Evolutionary conservation across 2,888 invertebrate species (phyloP).

Genomic region (Meganola albula): DNA sequence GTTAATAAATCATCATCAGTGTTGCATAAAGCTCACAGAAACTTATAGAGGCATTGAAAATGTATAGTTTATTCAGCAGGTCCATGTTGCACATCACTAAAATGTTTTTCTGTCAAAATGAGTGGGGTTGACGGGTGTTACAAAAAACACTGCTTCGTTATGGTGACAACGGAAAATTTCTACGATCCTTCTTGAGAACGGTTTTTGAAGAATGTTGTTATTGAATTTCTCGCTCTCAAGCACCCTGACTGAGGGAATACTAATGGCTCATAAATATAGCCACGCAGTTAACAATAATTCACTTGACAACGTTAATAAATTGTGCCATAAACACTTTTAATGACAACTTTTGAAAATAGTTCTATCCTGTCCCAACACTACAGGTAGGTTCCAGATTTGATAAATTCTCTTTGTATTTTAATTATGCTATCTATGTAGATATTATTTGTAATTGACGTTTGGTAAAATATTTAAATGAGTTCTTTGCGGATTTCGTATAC

Average conservation of each 20-base stretch:
- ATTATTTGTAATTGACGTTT: neutral
- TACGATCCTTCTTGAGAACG: constrained; percentile 46
- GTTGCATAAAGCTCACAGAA: too few relatives aligned
- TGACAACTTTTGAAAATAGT: constrained; percentile 22
- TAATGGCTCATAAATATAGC: constrained; percentile 58
- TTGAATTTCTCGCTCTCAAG: constrained; percentile 59
- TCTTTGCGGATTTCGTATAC: too few relatives aligned
- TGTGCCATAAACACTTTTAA: constrained; percentile 33
- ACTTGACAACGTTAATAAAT: constrained; percentile 46
- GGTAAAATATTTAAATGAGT: neutral
- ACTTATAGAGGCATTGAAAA: neutral
- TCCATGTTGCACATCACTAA: constrained; percentile 40
- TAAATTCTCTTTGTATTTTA: neutral
- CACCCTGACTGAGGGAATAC: constrained; percentile 33
- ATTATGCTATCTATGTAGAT: neutral
- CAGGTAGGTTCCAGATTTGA: constrained; percentile 17
- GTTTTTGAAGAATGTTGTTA: constrained; percentile 54
- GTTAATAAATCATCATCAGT: too few relatives aligned
- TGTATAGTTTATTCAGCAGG: neutral
- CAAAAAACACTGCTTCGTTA: constrained; percentile 59
- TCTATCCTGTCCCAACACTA: constrained; percentile 21
- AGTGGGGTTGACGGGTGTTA: constrained; percentile 63
- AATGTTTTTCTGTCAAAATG: constrained; percentile 46
- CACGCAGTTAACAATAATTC: constrained; percentile 45
- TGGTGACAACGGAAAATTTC: constrained; percentile 63